These are phyloP conservation scores for human DNA, from an alignment of 2,113 vertebrate genomes.

Conservation along the genomic window DNA sequence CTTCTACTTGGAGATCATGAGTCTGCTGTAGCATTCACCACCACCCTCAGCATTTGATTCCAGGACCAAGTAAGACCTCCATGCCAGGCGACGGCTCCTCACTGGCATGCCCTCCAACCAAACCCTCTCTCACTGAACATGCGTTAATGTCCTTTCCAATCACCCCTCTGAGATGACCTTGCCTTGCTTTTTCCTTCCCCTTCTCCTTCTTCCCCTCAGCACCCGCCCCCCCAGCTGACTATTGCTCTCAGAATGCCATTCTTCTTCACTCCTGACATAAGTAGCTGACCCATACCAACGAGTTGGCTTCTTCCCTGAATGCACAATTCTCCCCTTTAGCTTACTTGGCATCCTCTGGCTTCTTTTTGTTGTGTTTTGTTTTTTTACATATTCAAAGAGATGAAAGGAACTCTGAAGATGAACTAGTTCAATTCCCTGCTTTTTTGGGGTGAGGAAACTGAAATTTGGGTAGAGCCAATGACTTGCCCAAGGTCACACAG, in stretches of 20 bases:
- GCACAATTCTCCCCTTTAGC: constrained; percentile 40
- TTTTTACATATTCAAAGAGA: constrained; percentile 46
- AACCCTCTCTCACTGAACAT: neutral
- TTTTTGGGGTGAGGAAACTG: constrained; percentile 21
- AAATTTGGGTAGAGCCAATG: constrained; percentile 44
- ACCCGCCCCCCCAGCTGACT: neutral
- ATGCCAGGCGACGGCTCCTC: neutral
- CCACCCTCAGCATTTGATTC: neutral
- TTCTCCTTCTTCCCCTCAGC: neutral
- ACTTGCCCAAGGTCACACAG: constrained; percentile 37
- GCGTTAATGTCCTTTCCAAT: neutral
- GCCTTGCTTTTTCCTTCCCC: neutral
- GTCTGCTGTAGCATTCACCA: neutral
- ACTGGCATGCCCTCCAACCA: neutral
- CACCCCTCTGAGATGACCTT: neutral
- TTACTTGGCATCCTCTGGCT: constrained; percentile 54
- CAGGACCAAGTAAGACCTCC: neutral
- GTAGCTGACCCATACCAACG: neutral
- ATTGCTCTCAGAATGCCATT: neutral
- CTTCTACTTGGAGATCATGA: neutral
- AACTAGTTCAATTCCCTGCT: constrained; percentile 30
- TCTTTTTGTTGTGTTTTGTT: constrained; percentile 44
- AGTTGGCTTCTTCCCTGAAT: constrained; percentile 39
- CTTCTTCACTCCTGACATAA: constrained; percentile 20
- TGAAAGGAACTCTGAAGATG: constrained; percentile 41